phyloP scores from a whole-genome alignment of 2,113 vertebrate species.

The Pagrus major region DNA sequence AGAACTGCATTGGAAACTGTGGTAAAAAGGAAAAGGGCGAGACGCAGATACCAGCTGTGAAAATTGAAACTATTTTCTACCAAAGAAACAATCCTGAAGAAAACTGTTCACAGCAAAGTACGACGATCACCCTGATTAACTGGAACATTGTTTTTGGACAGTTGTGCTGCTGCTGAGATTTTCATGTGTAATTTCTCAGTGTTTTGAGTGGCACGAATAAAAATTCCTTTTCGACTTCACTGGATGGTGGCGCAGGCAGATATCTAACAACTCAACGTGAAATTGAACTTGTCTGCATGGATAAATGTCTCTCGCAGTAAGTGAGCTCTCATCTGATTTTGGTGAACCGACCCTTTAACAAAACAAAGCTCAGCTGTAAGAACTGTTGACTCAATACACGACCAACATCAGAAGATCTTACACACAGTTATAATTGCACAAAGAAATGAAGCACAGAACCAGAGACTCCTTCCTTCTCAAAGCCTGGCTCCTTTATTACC shows the following conservation, averaged over 20 bases:
- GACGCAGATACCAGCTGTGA: slow-evolving; percentile 47
- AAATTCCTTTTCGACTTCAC: background rate
- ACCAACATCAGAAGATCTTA: too few relatives aligned
- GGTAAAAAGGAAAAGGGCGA: slow-evolving; percentile 1
- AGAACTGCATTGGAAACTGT: slow-evolving; percentile 22
- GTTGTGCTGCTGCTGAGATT: background rate
- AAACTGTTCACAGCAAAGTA: background rate
- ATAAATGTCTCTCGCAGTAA: background rate
- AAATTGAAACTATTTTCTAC: background rate
- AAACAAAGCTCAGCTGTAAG: too few relatives aligned
- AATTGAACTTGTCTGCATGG: background rate
- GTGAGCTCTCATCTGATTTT: background rate
- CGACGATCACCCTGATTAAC: background rate
- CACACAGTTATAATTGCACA: too few relatives aligned
- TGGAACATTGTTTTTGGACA: slow-evolving; percentile 15
- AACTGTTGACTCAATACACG: too few relatives aligned
- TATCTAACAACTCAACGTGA: background rate
- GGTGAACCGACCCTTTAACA: background rate
- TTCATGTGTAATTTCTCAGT: background rate
- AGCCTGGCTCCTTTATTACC: too few relatives aligned
- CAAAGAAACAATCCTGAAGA: background rate
- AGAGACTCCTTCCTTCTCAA: too few relatives aligned
- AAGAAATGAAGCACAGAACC: too few relatives aligned
- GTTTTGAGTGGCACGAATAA: slow-evolving; percentile 11
- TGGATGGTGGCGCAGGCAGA: background rate